Evolutionary conservation across 2,888 invertebrate genomes (phyloP).

Genomic region (Spilosoma lubricipeda): DNA sequence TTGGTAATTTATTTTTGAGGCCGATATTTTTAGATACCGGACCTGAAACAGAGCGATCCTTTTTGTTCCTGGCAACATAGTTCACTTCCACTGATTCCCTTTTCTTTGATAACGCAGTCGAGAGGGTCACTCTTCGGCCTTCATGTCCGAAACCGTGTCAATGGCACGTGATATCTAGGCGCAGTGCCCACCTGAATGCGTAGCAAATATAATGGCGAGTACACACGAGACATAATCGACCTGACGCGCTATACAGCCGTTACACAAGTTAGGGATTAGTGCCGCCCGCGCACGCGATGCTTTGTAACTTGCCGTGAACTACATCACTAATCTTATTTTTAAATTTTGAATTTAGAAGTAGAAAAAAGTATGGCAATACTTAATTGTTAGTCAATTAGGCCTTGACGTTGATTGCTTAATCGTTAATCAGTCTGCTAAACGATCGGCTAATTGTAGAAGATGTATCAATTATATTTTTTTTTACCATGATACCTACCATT

Average conservation of each 20-base stretch:
- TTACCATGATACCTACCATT: slow-evolving; percentile 6
- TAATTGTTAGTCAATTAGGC: slow-evolving; percentile 55
- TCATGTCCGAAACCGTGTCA: slow-evolving; percentile 64
- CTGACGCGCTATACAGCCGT: slow-evolving; percentile 59
- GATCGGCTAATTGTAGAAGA: slow-evolving; percentile 39
- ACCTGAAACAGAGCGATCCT: neutral
- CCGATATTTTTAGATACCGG: neutral
- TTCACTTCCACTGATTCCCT: neutral
- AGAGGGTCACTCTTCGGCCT: slow-evolving; percentile 45
- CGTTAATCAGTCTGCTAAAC: slow-evolving; percentile 41
- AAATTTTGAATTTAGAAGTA: slow-evolving; percentile 31
- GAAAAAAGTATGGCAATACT: slow-evolving; percentile 48
- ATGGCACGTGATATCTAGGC: slow-evolving; percentile 57
- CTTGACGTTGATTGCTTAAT: slow-evolving; percentile 48
- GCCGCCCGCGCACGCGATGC: slow-evolving; percentile 71
- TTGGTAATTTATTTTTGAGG: neutral
- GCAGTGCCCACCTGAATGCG: slow-evolving; percentile 51
- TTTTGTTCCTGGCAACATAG: neutral
- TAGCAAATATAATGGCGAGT: slow-evolving; percentile 66
- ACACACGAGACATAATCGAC: slow-evolving; percentile 67
- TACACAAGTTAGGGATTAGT: slow-evolving; percentile 73
- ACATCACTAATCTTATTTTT: slow-evolving; percentile 56
- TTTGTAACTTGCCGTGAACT: slow-evolving; percentile 69
- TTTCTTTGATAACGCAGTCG: neutral
- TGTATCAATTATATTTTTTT: slow-evolving; percentile 30